Evolutionary conservation across 2,888 invertebrate species (phyloP).

Genomic region (Julus scandinavius): DNA sequence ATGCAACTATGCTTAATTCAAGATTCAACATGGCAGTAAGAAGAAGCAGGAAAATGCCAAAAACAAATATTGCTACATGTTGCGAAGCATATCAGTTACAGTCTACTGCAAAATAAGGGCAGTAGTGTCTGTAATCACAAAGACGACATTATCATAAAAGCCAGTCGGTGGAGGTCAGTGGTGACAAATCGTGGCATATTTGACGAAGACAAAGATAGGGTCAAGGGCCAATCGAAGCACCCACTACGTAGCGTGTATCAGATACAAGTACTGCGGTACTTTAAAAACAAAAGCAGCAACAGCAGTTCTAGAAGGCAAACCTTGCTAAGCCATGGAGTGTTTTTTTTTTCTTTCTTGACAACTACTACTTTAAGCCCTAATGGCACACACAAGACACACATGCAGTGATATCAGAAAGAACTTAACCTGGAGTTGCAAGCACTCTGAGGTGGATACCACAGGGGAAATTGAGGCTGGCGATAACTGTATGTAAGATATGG

Average conservation of each 20-base stretch:
- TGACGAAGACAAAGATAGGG: not conserved
- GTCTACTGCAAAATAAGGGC: not conserved
- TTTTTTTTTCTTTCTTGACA: not conserved
- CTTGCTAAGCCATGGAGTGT: not conserved
- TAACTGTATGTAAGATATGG: slow-evolving; percentile 51
- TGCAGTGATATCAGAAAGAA: slow-evolving; percentile 48
- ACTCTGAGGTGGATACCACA: slow-evolving; percentile 52
- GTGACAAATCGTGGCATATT: not conserved
- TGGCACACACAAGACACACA: not conserved
- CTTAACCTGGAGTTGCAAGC: slow-evolving; percentile 55
- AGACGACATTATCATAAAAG: not conserved
- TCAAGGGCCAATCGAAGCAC: slow-evolving; percentile 7
- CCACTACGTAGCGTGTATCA: not conserved
- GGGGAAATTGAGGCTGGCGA: slow-evolving; percentile 54
- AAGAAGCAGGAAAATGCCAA: not conserved
- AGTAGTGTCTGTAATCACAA: not conserved
- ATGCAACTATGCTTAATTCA: not conserved
- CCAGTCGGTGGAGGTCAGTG: not conserved
- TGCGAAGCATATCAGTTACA: not conserved
- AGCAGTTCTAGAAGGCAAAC: not conserved
- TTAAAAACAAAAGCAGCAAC: not conserved
- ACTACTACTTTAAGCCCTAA: not conserved
- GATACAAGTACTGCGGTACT: not conserved
- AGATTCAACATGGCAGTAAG: not conserved
- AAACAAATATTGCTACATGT: not conserved